Base-by-base conservation (phyloP, 1,140 invertebrate species). In the Apis cerana region DNA sequence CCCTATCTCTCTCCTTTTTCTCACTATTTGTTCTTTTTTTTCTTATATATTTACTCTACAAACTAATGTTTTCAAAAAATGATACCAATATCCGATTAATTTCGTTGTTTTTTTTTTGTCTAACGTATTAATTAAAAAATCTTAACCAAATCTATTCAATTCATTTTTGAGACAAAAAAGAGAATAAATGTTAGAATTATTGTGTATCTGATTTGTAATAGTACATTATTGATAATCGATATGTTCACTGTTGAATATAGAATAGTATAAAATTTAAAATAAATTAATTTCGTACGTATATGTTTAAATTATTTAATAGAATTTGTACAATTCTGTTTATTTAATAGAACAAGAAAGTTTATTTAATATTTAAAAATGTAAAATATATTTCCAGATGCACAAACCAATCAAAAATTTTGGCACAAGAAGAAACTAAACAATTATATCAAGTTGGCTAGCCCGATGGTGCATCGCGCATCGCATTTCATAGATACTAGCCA, bases 401-500 rank as follows among this genome's bases (percentile, higher is more conserved):
- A 11, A 72, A 33, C 23, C 23, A 65, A 21, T 17, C 17, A 65
- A 8, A 59, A 23, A 52, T 27, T 65, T 59, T 56, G 8, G 11
- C 11, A 12, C 33, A 58, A 74, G 10, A 43, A 56, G 56, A 15
- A 75, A 78, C 52, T 21, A 70, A 27, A 59, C 43, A 21, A 17
- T 3, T 21, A 19, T 15, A 56, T 17, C 7, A 56, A 7, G 83
- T 68, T 43, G 64, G 52, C 19, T 15, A 56, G 2, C 54, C 12
- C 50, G 48, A 17, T 19, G 48, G 23, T n/a, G 23, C 13, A 10
- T 59, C 50, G 50, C 15, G 50, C 27, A 11, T 56, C 62, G 72
- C 27, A 50, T 19, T 48, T 69, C 81, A 82, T 82, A 48, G 59
- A 64, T 21, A 82, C 23, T 12, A 23, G 58, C 50, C 81, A 15